These are phyloP conservation scores for Notoglanidium macrostoma DNA, from an alignment of 2,797 vertebrate genomes.

Conservation along the genomic window DNA sequence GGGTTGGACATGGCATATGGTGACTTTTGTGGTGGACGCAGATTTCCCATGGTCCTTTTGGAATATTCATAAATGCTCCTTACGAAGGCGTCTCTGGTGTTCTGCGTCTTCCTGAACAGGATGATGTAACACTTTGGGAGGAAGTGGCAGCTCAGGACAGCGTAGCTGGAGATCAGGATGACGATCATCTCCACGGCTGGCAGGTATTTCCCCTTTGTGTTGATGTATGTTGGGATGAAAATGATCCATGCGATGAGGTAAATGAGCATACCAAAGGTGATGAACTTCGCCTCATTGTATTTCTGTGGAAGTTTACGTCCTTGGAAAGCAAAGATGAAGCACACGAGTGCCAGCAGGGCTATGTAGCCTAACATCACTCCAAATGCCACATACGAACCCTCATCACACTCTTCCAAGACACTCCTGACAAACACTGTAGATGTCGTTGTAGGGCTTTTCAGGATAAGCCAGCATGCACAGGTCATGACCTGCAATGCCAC, in stretches of 20 bases:
- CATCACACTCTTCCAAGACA: conserved; percentile 80
- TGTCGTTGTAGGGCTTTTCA: conserved; percentile 72
- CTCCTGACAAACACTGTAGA: conserved; percentile 63
- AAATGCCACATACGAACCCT: conserved; percentile 82
- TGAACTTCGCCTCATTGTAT: conserved; percentile 90
- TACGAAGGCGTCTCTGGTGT: conserved; percentile 84
- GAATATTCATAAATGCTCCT: conserved; percentile 82
- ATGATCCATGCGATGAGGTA: conserved; percentile 89
- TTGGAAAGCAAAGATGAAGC: conserved; percentile 87
- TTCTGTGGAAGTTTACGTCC: conserved; percentile 87
- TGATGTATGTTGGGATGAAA: conserved; percentile 84
- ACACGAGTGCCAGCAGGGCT: conserved; percentile 78
- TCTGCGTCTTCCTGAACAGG: conserved; percentile 82
- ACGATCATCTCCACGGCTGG: conserved; percentile 88
- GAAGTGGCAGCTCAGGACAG: conserved; percentile 85
- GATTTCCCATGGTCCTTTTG: conserved; percentile 61
- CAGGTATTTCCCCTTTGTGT: conserved; percentile 82
- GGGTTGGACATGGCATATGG: background rate
- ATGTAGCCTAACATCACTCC: conserved; percentile 85
- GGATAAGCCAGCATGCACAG: conserved; percentile 81
- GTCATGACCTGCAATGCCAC: conserved; percentile 76
- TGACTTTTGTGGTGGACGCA: background rate
- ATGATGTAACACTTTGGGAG: conserved; percentile 89
- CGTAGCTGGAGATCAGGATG: conserved; percentile 88
- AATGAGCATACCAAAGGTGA: conserved; percentile 90